Base-by-base conservation (phyloP, 2,113 vertebrate genomes). In the Ictalurus furcatus region DNA sequence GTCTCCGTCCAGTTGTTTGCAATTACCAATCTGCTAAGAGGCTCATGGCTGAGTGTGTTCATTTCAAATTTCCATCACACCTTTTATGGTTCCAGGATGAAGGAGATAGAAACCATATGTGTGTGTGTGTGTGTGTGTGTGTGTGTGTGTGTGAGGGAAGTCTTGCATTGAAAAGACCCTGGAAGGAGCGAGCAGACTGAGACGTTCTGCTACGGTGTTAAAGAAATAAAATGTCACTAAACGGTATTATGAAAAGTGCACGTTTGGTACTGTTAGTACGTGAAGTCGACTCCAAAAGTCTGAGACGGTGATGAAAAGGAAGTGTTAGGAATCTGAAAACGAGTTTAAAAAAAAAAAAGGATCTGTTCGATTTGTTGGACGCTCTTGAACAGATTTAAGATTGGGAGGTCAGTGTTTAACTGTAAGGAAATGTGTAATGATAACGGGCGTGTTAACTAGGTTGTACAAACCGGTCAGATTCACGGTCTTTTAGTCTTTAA, bases 51-150 rank as follows among this genome's bases (percentile, higher is more conserved):
- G 95, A 96, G 95, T 95, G 94, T 93, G 93, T 96, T 96, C 95
- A 94, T 95, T 96, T 94, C 92, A 93, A 95, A 95, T 96, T 96
- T 96, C 95, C 95, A 96, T 96, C 95, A 95, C 95, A 96, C 95
- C 96, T 96, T 96, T 93, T 94, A 74, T 92, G 92, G 94, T 94
- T 92, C 91, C 91, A 91, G 90, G 92, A 82, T 89, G 90, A 92
- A 91, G 85, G 79, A 93, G 94, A 96, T 94, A 93, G 92, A 92
- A 95, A 94, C 93, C 96, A 96, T 93, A 94, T 58, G 48, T 80
- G 44, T 54, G 48, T n/a, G 12, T 3, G 76, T 79, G 74, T 48
- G 65, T 23, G 85, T 78, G 40, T 95, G 94, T 83, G 48, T 54
- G 44, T 95, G 95, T 83, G 25, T 56, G 40, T 76, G 73, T 23